Percentiles rank a stretch among this genome's conserved stretches.
Conservation (phyloP, 2,113 vertebrate species). For the Ceuthmochares aereus region DNA sequence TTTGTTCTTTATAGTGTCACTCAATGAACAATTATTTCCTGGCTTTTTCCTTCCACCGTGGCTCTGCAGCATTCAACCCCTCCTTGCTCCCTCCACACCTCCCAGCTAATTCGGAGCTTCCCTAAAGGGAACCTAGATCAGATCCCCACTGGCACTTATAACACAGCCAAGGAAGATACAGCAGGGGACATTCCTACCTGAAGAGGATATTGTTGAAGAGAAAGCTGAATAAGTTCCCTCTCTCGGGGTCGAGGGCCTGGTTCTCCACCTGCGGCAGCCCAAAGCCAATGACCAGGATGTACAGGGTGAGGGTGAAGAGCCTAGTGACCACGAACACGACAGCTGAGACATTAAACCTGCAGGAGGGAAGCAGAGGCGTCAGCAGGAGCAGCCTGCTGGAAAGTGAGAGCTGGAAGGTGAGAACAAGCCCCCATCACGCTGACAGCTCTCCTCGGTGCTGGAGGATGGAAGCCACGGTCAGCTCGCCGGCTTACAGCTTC, state of each 20-base stretch:
- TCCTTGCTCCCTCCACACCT: background rate
- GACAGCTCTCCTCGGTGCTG: background rate
- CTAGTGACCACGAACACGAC: conserved; percentile 90
- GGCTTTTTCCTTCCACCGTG: rapidly evolving
- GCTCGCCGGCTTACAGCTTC: conserved; percentile 85
- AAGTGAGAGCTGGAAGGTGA: background rate
- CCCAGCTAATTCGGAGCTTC: background rate
- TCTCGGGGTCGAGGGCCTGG: conserved; percentile 87
- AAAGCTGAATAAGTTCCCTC: conserved; percentile 82
- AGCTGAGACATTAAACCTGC: conserved; percentile 93
- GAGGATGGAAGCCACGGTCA: background rate
- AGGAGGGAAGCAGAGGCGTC: background rate
- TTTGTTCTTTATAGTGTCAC: background rate
- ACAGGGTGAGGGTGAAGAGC: conserved; percentile 91
- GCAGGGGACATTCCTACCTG: conserved; percentile 77
- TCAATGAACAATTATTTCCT: background rate
- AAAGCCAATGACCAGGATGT: conserved; percentile 93
- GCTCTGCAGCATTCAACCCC: background rate
- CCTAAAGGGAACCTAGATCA: background rate
- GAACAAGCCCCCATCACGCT: rapidly evolving
- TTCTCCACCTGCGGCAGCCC: conserved; percentile 90
- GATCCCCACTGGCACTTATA: background rate
- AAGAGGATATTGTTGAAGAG: conserved; percentile 89
- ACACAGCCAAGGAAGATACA: background rate
- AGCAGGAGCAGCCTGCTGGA: background rate